phyloP scores from a whole-genome alignment of 2,888 invertebrate genomes.

The Limnephilus auricula region DNA sequence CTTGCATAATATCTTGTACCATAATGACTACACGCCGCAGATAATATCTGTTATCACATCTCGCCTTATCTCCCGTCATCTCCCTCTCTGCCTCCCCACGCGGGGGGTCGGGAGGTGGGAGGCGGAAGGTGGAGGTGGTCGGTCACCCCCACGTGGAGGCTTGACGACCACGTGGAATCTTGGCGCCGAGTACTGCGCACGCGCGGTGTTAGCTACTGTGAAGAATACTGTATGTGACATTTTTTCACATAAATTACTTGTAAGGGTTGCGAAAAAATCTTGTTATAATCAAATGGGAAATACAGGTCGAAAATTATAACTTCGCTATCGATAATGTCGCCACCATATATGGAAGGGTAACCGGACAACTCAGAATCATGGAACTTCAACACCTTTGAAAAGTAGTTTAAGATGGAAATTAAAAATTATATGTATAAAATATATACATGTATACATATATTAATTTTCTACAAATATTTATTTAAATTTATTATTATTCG shows the following conservation, averaged over 20 bases:
- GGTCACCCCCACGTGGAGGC: not conserved
- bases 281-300: no score
- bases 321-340: no score
- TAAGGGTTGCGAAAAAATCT: no score
- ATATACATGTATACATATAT: no score
- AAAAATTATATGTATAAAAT: no score
- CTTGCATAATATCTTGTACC: not conserved
- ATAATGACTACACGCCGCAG: not conserved
- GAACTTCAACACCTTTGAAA: no score
- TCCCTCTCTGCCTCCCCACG: slow-evolving; percentile 42
- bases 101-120: not conserved
- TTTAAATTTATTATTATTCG: no score
- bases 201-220: not conserved
- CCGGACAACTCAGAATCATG: no score
- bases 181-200: not conserved
- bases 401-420: no score
- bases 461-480: no score
- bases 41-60: not conserved
- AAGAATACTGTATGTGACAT: not conserved
- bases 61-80: slow-evolving; percentile 38
- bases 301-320: no score
- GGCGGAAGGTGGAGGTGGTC: not conserved
- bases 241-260: not conserved
- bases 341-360: no score
- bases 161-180: slow-evolving; percentile 2